These are phyloP conservation scores for Anguilla megastoma DNA, from an alignment of 2,797 vertebrate genomes.

Conservation along the genomic window DNA sequence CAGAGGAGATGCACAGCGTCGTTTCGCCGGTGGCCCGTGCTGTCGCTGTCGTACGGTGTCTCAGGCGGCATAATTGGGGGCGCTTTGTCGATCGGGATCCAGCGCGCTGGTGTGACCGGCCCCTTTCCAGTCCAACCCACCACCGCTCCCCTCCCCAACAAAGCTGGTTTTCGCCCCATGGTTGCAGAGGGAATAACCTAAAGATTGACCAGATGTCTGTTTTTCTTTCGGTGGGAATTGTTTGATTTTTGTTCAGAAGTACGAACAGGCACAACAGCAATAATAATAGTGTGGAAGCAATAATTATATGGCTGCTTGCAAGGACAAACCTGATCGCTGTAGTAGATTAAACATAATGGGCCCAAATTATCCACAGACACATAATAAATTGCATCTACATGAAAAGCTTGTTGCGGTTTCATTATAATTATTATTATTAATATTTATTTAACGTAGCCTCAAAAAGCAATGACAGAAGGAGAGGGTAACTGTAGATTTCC, in stretches of 20 bases:
- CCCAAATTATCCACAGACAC: constrained; percentile 46
- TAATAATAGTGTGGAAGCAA: constrained; percentile 26
- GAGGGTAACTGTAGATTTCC: not conserved
- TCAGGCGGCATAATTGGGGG: constrained; percentile 46
- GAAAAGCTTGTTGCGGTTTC: not conserved
- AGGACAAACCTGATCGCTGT: constrained; percentile 43
- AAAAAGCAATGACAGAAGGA: not conserved
- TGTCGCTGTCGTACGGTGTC: constrained; percentile 49
- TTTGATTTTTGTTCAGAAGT: constrained; percentile 39
- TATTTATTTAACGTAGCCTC: not conserved
- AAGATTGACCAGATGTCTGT: too few relatives aligned
- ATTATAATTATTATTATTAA: constrained; percentile 3
- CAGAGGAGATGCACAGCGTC: constrained; percentile 18
- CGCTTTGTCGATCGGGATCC: constrained; percentile 35
- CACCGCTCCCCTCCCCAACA: too few relatives aligned
- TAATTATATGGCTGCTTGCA: constrained; percentile 41
- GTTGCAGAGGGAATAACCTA: too few relatives aligned
- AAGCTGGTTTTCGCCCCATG: too few relatives aligned
- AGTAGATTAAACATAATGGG: constrained; percentile 43
- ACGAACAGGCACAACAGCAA: constrained; percentile 27
- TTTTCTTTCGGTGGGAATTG: not conserved
- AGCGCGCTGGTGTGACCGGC: not conserved
- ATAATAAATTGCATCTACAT: constrained; percentile 45
- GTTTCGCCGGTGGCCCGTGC: constrained; percentile 43
- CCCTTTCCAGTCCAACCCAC: too few relatives aligned